Percentiles rank a stretch among this genome's conserved stretches.
Conservation (phyloP, 2,888 invertebrate genomes). For the Elysia crispata region DNA sequence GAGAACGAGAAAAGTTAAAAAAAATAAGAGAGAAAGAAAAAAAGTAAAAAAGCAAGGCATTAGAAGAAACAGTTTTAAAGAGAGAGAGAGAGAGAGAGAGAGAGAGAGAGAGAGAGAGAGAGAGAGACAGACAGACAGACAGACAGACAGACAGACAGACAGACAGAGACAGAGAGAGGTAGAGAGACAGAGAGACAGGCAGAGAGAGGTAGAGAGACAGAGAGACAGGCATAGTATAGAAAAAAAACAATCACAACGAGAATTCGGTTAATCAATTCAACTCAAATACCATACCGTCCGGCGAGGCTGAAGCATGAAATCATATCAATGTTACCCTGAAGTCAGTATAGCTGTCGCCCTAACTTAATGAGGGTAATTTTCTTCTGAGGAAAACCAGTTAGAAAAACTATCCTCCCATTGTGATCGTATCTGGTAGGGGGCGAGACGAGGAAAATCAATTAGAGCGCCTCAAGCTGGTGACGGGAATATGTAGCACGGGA, state of each 20-base stretch:
- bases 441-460: no score
- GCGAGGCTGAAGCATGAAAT: no score
- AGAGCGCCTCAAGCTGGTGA: no score
- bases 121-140: slow-evolving; percentile 40
- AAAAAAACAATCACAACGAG: slow-evolving; percentile 22
- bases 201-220: slow-evolving; percentile 20
- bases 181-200: slow-evolving; percentile 15
- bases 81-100: not conserved
- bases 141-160: slow-evolving; percentile 26
- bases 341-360: no score
- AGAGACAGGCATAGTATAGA: not conserved
- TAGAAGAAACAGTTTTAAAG: slow-evolving; percentile 18
- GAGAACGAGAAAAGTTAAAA: slow-evolving; percentile 20
- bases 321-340: no score
- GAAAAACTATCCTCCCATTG: no score
- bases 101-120: not conserved
- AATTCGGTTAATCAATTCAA: no score
- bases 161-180: slow-evolving; percentile 33
- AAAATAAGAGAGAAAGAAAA: slow-evolving; percentile 31
- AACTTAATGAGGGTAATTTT: no score
- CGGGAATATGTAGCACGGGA: no score
- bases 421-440: no score
- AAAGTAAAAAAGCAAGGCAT: slow-evolving; percentile 1
- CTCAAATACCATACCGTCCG: no score
- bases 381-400: no score